Conservation (phyloP, 1,140 invertebrate genomes). For the Polypedilum vanderplanki region DNA sequence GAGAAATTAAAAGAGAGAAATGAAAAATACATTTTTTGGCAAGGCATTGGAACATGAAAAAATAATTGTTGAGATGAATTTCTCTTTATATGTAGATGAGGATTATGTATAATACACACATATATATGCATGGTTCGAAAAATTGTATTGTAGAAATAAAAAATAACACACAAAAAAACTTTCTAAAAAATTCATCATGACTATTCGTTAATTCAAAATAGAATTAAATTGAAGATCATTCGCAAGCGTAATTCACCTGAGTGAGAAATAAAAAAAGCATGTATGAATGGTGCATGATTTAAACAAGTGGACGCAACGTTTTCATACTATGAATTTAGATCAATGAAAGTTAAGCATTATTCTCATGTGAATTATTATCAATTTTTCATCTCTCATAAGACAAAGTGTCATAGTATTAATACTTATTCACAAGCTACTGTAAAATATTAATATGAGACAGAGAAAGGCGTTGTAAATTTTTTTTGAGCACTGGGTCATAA, state of each 20-base stretch:
- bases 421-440: too few species aligned
- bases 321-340: too few species aligned
- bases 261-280: neutral
- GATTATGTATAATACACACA: neutral
- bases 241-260: slow-evolving; percentile 10
- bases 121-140: neutral
- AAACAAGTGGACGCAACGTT: too few species aligned
- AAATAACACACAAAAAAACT: neutral
- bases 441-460: too few species aligned
- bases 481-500: too few species aligned
- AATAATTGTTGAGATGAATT: slow-evolving; percentile 4
- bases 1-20: neutral
- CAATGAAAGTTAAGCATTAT: too few species aligned
- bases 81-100: slow-evolving; percentile 17
- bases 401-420: too few species aligned
- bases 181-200: slow-evolving; percentile 25
- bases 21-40: neutral
- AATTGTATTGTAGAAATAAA: neutral
- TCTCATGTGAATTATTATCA: too few species aligned
- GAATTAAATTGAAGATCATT: neutral
- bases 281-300: neutral
- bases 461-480: too few species aligned
- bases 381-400: too few species aligned
- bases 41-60: slow-evolving; percentile 9
- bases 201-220: slow-evolving; percentile 24